Evolutionary conservation across 2,888 invertebrate genomes (phyloP), one percentile per base, ranked within the genome.

Genomic region (Drosophila kuntzei): DNA sequence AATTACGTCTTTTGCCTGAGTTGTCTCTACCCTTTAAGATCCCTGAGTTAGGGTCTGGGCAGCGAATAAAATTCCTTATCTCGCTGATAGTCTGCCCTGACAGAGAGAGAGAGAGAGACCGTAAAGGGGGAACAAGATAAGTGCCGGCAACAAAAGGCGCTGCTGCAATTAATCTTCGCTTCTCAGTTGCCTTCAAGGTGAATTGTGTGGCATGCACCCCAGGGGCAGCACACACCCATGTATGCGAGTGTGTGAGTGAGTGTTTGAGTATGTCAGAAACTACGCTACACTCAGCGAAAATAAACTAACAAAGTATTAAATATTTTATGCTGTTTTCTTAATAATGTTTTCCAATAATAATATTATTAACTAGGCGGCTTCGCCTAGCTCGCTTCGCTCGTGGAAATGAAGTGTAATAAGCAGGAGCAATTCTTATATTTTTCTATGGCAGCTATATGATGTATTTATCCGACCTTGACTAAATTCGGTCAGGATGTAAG

Each of bases 181-280:
- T 87, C 87, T 83, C 84, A 77, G 83, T 89, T 79, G 76, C 60
- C 81, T 87, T 87, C 89, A 87, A 83, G 89, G 83, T 83, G 89
- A 83, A 80, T 83, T 87, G 87, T 88, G 80, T 89, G 83, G 83
- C 89, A 84, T 89, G 89, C 87, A 89, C 85, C 84, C 81, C 61
- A 61, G 75, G 78, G 84, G 59, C 74, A 61, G 37, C 58, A 57
- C 18, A 66, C 18, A 59, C 25, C 16, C 41, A 34, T 29, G n/a
- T 12, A 12, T 25, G 25, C 11, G 14, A 46, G n/a, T 70, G 66
- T 39, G 53, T 64, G n/a, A 14, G 37, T 53, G 58, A 58, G 41
- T 51, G 63, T 29, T 3, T 39, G 53, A 39, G 62, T 62, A 14
- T 66, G 53, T 46, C 20, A 18, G 16, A 22, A 41, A 51, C 39